Percentiles rank a stretch among this genome's conserved stretches.
Evolutionary conservation across 2,888 invertebrate genomes (phyloP).

Genomic region (Pachymerium ferrugineum): DNA sequence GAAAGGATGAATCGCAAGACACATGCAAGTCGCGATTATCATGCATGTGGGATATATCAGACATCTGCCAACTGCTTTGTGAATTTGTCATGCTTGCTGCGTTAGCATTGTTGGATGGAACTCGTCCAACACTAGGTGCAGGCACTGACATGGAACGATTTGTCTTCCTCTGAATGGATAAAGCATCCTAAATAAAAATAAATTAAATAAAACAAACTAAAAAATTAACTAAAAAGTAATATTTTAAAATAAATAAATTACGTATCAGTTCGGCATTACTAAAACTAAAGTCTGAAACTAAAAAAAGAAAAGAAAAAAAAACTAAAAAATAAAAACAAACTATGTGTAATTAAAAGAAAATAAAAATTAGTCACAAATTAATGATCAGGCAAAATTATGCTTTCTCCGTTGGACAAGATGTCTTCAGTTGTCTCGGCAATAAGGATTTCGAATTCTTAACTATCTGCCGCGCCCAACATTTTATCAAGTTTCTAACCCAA

Average conservation of each 20-base stretch:
- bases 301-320: slow-evolving; percentile 22
- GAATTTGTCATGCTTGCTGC: background rate
- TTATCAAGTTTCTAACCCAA: too few relatives aligned
- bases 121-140: slow-evolving; percentile 34
- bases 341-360: background rate
- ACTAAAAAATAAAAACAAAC: background rate
- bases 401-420: too few relatives aligned
- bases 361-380: background rate
- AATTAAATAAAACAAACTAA: slow-evolving; percentile 25
- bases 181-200: slow-evolving; percentile 26
- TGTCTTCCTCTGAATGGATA: slow-evolving; percentile 33
- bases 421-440: too few relatives aligned
- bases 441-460: too few relatives aligned
- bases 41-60: slow-evolving; percentile 27
- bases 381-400: background rate
- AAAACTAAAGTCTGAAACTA: background rate
- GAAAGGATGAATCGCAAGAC: background rate
- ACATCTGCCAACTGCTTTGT: slow-evolving; percentile 32
- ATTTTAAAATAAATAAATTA: slow-evolving; percentile 2
- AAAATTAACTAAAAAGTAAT: background rate
- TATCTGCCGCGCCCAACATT: too few relatives aligned
- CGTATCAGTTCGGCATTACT: background rate
- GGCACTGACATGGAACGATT: slow-evolving; percentile 37
- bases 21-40: background rate
- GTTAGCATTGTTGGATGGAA: background rate